Evolutionary conservation across 2,797 vertebrate species (phyloP), one percentile per base, ranked within the genome.

Genomic region (Xenops minutus): DNA sequence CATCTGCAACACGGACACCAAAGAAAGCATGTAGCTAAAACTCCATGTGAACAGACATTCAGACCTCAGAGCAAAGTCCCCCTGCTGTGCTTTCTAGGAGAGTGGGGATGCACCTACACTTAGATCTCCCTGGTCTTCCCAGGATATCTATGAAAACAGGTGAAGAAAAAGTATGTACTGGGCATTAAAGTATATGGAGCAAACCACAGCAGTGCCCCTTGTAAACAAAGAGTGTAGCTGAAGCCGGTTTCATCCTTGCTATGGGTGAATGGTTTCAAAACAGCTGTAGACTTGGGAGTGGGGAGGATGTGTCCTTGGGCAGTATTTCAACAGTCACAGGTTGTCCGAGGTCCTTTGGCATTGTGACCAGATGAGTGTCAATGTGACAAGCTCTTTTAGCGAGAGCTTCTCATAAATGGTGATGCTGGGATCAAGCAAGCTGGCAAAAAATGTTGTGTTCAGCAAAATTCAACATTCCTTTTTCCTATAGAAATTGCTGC

Each of bases 381-480:
- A 37, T 9, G 32, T 91, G 52, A 85, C 85, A 92, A 69, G 71
- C 22, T 61, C 85, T 61, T 90, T 76, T 29, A 86, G 51, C n/a
- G 79, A 62, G 71, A 79, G 15, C 64, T 89, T n/a, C 87, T 73
- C 66, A 22, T 46, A 41, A 43, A n/a, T 46, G 59, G 54, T 37
- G 26, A 54, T 5, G 19, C 2, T 54, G 77, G 48, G 74, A 91
- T 86, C 1, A 39, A 83, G 52, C 4, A 0, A 89, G 63, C 61
- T 74, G 86, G 59, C 67, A 83, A 77, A 82, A 95, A 16, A 1
- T 0, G 14, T 27, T 8, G 0, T 39, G 37, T 67, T 93, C 92
- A 95, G 92, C 90, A 93, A 90, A 85, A 91, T 32, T 52, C 27
- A 7, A 24, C 67, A 79, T 74, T 56, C 16, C 52, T 39, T 91